Evolutionary conservation across 2,888 invertebrate genomes (phyloP), one percentile per base, ranked within the genome.

Genomic region (Drepana falcataria): DNA sequence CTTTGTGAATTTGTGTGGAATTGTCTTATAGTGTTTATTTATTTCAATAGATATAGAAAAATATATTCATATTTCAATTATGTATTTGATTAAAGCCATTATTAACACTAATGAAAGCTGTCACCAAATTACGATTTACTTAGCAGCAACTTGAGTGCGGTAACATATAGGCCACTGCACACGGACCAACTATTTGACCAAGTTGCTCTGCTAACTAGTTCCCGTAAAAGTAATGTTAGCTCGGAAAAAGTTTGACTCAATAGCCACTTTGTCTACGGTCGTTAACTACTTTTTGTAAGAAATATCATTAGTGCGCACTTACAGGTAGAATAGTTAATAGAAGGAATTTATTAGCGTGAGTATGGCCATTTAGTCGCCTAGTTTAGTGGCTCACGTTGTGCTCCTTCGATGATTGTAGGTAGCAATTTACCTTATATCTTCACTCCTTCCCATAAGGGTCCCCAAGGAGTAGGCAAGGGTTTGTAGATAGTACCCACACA

Each of bases 221-320:
- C 59, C 57, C 54, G 59, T 62, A 57, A 52, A 56, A 56, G 55
- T 59, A 55, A 57, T 55, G 59, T 59, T 59, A 56, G 60, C 49
- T 54, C 44, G 59, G 60, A 66, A 68, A 68, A 65, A 60, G 58
- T 69, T 68, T 59, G 62, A 66, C 57, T 64, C 64, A 57, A 65
- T 63, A 59, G 62, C 61, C 53, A 53, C 44, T 60, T 56, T 54
- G 58, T 59, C 54, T 56, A 53, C 58, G 55, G 57, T 66, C 64
- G 59, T 69, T 68, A 65, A 62, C 56, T 59, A 4, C 54, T 52
- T 58, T 65, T 62, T 59, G 61, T 58, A 58, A 62, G 55, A 65
- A 62, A 66, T 69, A 51, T 51, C 55, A 65, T 68, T 68, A 65
- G 57, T 37, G 48, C 1, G 41, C 35, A 55, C 56, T 60, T 37